Conservation (phyloP, 1,140 invertebrate genomes). For the Littorina saxatilis region DNA sequence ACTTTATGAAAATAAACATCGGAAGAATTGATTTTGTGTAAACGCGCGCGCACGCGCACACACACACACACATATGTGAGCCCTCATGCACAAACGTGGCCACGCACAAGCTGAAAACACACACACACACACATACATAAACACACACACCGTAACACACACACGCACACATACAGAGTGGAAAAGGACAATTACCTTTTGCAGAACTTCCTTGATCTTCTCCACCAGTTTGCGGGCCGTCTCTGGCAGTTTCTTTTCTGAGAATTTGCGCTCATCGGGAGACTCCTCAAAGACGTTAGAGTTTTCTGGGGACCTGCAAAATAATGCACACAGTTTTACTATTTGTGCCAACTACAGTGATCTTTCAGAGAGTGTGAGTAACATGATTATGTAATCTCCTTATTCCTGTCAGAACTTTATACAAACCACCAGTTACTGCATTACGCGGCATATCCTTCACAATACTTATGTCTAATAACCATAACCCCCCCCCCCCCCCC, state of each 20-base stretch:
- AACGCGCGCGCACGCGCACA: too few relatives aligned
- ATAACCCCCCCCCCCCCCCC: too few relatives aligned
- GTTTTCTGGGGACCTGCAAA: slow-evolving; percentile 45
- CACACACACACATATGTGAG: background rate
- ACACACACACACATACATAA: background rate
- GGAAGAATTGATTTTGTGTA: too few relatives aligned
- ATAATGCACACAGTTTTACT: too few relatives aligned
- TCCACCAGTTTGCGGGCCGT: slow-evolving; percentile 39
- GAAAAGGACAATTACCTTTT: slow-evolving; percentile 43
- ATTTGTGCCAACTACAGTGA: too few relatives aligned
- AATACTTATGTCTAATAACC: too few relatives aligned
- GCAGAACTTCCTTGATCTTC: slow-evolving; percentile 52
- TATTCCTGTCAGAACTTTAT: too few relatives aligned
- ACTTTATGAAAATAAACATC: too few relatives aligned
- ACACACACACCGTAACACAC: background rate
- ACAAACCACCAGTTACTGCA: too few relatives aligned
- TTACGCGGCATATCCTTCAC: too few relatives aligned
- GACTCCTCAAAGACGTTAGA: slow-evolving; percentile 48
- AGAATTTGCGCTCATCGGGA: slow-evolving; percentile 16
- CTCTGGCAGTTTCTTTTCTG: slow-evolving; percentile 33
- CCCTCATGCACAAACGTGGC: background rate
- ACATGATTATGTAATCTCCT: too few relatives aligned
- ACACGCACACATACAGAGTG: background rate
- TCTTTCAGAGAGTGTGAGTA: too few relatives aligned
- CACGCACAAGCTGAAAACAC: background rate